A percentile compares a stretch with the other conserved stretches of the same genome.
phyloP scores from a whole-genome alignment of 2,113 vertebrate genomes.

The Xyrauchen texanus region DNA sequence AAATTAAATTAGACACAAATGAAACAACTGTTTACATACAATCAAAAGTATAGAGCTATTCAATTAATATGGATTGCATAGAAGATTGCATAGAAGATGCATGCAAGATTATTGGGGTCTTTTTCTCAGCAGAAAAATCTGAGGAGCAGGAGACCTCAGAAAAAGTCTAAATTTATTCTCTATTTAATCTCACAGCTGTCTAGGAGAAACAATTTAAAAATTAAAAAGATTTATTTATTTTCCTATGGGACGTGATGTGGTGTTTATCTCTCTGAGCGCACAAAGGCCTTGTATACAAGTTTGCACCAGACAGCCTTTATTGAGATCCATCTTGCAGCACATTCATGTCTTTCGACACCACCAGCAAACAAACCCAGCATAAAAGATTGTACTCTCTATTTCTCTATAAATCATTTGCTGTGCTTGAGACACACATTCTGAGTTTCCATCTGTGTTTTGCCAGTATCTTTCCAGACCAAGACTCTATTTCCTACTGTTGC shows the following conservation, averaged over 20 bases:
- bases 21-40: too few species aligned
- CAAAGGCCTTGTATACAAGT: constrained; percentile 8
- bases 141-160: too few species aligned
- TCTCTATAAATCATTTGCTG: not conserved
- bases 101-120: too few species aligned
- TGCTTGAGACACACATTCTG: not conserved
- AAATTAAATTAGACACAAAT: too few species aligned
- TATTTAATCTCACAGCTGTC: too few species aligned
- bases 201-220: too few species aligned
- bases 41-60: too few species aligned
- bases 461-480: constrained; percentile 6
- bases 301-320: constrained; percentile 25
- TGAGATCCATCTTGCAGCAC: constrained; percentile 30
- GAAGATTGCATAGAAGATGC: too few species aligned
- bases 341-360: constrained; percentile 31
- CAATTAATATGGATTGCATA: too few species aligned
- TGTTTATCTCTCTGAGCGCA: constrained; percentile 19
- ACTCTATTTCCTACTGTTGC: constrained; percentile 3
- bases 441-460: not conserved
- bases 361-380: constrained; percentile 18
- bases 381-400: not conserved
- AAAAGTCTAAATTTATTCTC: too few species aligned
- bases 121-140: too few species aligned
- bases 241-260: not conserved
- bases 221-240: not conserved